A percentile compares a stretch with the other conserved stretches of the same genome.
Evolutionary conservation across 2,113 vertebrate species (phyloP).

Genomic region (Rhinogobius similis): DNA sequence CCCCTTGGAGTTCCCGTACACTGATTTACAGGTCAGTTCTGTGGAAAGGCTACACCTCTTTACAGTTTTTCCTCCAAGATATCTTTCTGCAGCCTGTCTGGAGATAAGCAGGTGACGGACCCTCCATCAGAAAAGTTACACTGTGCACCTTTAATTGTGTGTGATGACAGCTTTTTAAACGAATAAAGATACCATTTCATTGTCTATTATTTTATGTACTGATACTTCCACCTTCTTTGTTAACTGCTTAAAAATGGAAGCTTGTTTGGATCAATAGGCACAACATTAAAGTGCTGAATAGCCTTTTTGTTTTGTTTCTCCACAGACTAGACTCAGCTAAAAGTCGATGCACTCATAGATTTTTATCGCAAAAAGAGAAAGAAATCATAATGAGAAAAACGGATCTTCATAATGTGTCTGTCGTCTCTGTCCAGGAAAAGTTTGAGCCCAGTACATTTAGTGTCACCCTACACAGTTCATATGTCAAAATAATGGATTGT

Average conservation of each 20-base stretch:
- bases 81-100: too few relatives aligned
- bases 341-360: slow-evolving; percentile 6
- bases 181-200: too few relatives aligned
- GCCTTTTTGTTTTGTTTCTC: background rate
- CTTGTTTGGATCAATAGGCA: slow-evolving; percentile 4
- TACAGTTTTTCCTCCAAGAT: too few relatives aligned
- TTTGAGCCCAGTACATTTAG: slow-evolving; percentile 1
- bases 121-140: too few relatives aligned
- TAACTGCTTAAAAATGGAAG: background rate
- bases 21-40: too few relatives aligned
- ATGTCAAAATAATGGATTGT: slow-evolving; percentile 14
- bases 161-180: too few relatives aligned
- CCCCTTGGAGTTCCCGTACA: too few relatives aligned
- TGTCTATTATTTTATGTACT: too few relatives aligned
- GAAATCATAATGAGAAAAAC: background rate
- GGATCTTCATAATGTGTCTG: slow-evolving; percentile 2
- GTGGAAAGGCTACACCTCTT: too few relatives aligned
- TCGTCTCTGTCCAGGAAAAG: slow-evolving; percentile 2
- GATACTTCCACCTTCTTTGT: background rate
- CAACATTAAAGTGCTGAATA: slow-evolving; percentile 1
- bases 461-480: slow-evolving; percentile 8
- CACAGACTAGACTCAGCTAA: background rate
- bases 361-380: slow-evolving; percentile 9
- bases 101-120: too few relatives aligned
- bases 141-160: too few relatives aligned